These are phyloP conservation scores for Macroramphosus scolopax DNA, from an alignment of 2,797 vertebrate genomes.

Conservation along the genomic window DNA sequence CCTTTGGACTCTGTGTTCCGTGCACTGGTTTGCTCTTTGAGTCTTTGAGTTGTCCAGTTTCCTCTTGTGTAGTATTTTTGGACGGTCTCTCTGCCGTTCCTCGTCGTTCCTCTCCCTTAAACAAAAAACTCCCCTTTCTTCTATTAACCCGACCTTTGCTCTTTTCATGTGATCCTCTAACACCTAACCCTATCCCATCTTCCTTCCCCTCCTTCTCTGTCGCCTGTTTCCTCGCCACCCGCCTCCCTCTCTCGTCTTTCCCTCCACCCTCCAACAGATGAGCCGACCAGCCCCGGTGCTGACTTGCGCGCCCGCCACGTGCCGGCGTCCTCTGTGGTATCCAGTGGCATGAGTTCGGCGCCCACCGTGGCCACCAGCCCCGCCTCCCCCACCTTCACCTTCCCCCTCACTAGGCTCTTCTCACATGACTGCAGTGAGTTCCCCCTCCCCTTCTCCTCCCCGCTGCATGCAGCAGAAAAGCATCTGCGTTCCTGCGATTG, in stretches of 20 bases:
- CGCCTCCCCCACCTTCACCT: constrained; percentile 90
- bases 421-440: constrained; percentile 97
- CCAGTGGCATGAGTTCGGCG: constrained; percentile 91
- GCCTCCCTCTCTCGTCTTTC: constrained; percentile 2
- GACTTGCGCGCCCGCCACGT: constrained; percentile 94
- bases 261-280: constrained; percentile 79
- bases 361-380: constrained; percentile 85
- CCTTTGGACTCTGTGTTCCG: no score
- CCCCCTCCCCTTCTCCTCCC: constrained; percentile 17
- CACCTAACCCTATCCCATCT: constrained; percentile 41
- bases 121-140: constrained; percentile 27
- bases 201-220: constrained; percentile 1
- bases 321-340: constrained; percentile 95
- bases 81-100: constrained; percentile 28
- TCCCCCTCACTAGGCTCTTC: constrained; percentile 89
- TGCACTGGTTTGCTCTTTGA: no score
- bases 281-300: constrained; percentile 94
- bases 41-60: no score
- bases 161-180: constrained; percentile 30
- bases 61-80: constrained; percentile 14
- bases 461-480: constrained; percentile 55
- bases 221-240: background rate
- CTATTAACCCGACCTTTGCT: constrained; percentile 37
- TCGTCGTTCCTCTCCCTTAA: constrained; percentile 32
- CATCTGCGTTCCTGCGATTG: background rate